Percentiles rank a stretch among this genome's conserved stretches.
phyloP scores from a whole-genome alignment of 2,113 vertebrate genomes.

The Alethe castanea region DNA sequence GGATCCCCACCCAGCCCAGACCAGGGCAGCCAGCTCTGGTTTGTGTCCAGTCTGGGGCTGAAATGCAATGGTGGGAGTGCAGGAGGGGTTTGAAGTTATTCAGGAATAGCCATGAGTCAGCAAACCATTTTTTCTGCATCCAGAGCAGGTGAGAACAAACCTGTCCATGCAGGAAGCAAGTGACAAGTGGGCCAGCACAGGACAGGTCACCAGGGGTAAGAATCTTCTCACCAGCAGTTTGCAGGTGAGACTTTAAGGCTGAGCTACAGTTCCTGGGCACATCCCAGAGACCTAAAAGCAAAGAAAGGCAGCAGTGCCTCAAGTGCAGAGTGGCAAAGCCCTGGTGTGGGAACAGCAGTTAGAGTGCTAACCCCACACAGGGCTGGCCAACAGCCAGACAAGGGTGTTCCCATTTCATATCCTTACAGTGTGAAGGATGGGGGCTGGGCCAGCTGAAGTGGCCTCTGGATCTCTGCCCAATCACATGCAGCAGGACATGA shows the following conservation, averaged over 20 bases:
- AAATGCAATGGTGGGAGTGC: not conserved
- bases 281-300: not conserved
- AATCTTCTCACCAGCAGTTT: not conserved
- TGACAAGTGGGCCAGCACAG: not conserved
- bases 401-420: not conserved
- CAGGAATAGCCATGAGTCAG: not conserved
- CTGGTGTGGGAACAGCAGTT: not conserved
- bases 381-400: no score
- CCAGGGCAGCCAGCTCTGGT: not conserved
- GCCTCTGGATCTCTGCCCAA: not conserved
- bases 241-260: not conserved
- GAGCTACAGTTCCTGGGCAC: not conserved
- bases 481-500: not conserved
- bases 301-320: not conserved
- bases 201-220: not conserved
- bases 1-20: not conserved
- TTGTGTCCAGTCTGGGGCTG: not conserved
- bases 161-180: accelerated
- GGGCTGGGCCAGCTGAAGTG: not conserved
- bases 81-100: not conserved
- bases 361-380: not conserved
- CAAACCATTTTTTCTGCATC: not conserved
- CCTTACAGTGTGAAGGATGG: accelerated
- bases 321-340: not conserved
- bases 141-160: not conserved